phyloP scores from a whole-genome alignment of 2,888 invertebrate species.

The Trissoscelio sp. region DNA sequence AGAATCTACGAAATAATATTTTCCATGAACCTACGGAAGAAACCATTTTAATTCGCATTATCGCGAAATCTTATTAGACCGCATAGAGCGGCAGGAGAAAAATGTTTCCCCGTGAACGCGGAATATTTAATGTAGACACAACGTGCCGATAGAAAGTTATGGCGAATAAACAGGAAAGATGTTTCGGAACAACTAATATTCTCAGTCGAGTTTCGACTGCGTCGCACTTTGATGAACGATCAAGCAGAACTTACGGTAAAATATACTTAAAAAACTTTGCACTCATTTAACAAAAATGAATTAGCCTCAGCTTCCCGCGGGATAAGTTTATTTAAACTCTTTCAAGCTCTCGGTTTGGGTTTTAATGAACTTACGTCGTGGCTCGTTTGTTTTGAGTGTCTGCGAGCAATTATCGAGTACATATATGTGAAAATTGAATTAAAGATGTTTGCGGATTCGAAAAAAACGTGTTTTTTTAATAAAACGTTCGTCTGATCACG shows the following conservation, averaged over 20 bases:
- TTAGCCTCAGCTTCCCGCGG: constrained; percentile 74
- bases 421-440: constrained; percentile 8
- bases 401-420: constrained; percentile 59
- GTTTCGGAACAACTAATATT: constrained; percentile 43
- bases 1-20: not conserved
- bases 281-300: constrained; percentile 81
- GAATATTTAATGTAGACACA: constrained; percentile 46
- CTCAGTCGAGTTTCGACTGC: not conserved
- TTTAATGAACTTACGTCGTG: constrained; percentile 70
- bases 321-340: constrained; percentile 79
- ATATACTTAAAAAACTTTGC: constrained; percentile 79
- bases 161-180: constrained; percentile 39
- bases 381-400: constrained; percentile 46
- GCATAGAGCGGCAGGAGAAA: not conserved
- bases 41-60: constrained; percentile 29
- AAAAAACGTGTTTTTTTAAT: no score
- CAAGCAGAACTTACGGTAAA: constrained; percentile 50
- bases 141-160: constrained; percentile 46
- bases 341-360: constrained; percentile 59
- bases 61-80: constrained; percentile 27
- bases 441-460: constrained; percentile 6
- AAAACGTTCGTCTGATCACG: no score
- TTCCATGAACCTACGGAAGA: not conserved
- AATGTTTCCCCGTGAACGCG: constrained; percentile 19
- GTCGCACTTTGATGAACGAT: constrained; percentile 58